A percentile compares a stretch with the other conserved stretches of the same genome.
Evolutionary conservation across 2,888 invertebrate species (phyloP).

Genomic region (Agonopterix arenella): DNA sequence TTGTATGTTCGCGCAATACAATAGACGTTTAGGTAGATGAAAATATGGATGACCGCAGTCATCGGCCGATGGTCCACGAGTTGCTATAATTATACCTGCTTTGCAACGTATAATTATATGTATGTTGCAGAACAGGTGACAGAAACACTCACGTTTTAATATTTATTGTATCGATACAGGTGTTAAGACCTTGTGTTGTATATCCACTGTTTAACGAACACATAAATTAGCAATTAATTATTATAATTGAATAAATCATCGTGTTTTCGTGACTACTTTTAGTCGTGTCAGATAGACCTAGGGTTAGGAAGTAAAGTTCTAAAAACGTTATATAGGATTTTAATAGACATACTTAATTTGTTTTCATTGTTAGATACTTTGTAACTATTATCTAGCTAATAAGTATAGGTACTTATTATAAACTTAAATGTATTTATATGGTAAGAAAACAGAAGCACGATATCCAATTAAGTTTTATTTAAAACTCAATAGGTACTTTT

Average conservation of each 20-base stretch:
- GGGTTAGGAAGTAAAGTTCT: neutral
- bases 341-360: no score
- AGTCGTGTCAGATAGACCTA: neutral
- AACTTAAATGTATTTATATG: no score
- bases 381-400: no score
- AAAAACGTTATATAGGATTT: no score
- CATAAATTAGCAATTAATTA: constrained; percentile 49
- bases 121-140: neutral
- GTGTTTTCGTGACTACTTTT: constrained; percentile 5
- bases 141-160: neutral
- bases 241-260: constrained; percentile 30
- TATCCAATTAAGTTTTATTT: no score
- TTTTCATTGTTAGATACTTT: no score
- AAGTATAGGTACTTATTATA: no score
- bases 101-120: no score
- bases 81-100: no score
- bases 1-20: no score
- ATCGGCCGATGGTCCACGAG: neutral
- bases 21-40: neutral
- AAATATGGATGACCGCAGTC: neutral
- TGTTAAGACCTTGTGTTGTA: constrained; percentile 29
- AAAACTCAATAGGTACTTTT: no score
- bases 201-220: constrained; percentile 27
- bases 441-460: no score
- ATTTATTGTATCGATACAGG: constrained; percentile 19